Base-by-base conservation (phyloP, 2,113 vertebrate species). In the Mormyrus lacerda region DNA sequence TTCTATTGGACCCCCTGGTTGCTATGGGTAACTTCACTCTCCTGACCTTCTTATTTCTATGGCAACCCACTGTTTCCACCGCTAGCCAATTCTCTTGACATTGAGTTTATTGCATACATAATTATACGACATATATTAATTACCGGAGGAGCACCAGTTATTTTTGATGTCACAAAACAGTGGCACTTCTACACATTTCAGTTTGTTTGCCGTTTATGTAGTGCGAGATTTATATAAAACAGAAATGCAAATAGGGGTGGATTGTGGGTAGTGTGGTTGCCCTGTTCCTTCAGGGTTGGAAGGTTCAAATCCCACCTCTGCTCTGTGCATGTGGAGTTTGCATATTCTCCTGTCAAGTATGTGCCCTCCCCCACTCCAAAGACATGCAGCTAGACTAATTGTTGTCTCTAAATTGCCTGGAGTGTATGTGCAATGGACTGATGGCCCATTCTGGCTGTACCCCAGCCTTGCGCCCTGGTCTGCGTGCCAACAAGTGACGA, bases 31-130 rank as follows among this genome's bases (percentile, higher is more conserved):
- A 93, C 91, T 10, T 27, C 83, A 53, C 55, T 85, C 88, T 91
- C 92, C 92, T 89, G 91, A 92, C 87, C 91, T 93, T 93, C 90
- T 89, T 90, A 94, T 93, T 94, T 93, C 93, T 94, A 93, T 93
- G 91, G 92, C 92, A 93, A 94, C 93, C 93, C 90, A 92, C 82
- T 86, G 93, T 94, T 93, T 88, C 91, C 90, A 91, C 90, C 48
- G 27, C 91, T 58, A 53, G 90, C 39, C 88, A 88, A 90, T 91
- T 85, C 90, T 91, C 87, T 27, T 91, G 91, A 91, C 93, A 79
- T 39, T 42, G 73, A 79, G 73, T 42, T 39, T 42, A 79, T 79
- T 5, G 35, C 13, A 79, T 79, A 19, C 73, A 79, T 39, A 79
- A 79, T 79, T 42, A 42, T 79, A n/a, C 6, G 10, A 69, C 61